Conservation (phyloP, 2,797 vertebrate species). For the Sebastes goodei region DNA sequence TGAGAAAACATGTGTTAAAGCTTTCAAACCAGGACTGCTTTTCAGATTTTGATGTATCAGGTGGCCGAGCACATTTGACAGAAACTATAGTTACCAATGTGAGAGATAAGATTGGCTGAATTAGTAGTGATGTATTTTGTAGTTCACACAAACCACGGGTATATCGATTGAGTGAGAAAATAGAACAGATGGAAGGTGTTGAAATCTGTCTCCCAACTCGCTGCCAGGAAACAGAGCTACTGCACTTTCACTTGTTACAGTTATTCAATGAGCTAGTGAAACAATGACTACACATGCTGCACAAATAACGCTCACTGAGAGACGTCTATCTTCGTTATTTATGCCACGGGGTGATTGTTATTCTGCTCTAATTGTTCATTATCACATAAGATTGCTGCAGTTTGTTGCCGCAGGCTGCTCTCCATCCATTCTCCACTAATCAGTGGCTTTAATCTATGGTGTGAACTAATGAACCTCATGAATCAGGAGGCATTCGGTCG, state of each 20-base stretch:
- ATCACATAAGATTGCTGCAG: slow-evolving; percentile 2
- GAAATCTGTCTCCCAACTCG: background rate
- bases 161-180: background rate
- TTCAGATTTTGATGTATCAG: background rate
- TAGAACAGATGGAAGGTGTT: background rate
- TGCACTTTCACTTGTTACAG: background rate
- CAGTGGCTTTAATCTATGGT: slow-evolving; percentile 35
- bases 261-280: slow-evolving; percentile 1
- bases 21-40: background rate
- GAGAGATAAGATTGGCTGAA: background rate
- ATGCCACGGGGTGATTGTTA: slow-evolving; percentile 37
- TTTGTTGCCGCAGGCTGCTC: background rate
- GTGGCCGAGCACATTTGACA: background rate
- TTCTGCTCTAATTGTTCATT: slow-evolving; percentile 42
- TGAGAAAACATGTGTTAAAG: background rate
- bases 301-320: slow-evolving; percentile 5
- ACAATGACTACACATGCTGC: background rate
- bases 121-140: background rate
- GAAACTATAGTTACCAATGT: background rate
- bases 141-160: background rate
- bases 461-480: slow-evolving; percentile 18
- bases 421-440: slow-evolving; percentile 28
- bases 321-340: background rate
- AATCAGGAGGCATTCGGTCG: slow-evolving; percentile 11
- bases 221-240: background rate